Conservation (phyloP, 2,888 invertebrate species). For the Eubasilissa splendida region DNA sequence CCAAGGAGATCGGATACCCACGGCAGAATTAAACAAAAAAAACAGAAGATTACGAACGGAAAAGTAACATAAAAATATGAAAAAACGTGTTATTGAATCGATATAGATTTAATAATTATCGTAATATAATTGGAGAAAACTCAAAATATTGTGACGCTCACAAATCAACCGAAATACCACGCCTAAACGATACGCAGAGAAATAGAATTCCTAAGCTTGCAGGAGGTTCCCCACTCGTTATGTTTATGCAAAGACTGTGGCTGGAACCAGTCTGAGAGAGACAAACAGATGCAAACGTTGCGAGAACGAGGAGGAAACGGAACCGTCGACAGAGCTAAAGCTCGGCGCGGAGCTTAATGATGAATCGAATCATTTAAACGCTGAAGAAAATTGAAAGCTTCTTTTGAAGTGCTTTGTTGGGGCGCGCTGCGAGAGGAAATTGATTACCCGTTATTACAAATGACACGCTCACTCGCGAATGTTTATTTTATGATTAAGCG, state of each 20-base stretch:
- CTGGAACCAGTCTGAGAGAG: slow-evolving; percentile 3
- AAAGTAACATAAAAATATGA: no score
- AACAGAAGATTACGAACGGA: no score
- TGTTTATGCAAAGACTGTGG: slow-evolving; percentile 8
- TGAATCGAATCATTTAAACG: slow-evolving; percentile 10
- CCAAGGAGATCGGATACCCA: no score
- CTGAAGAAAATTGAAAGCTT: slow-evolving; percentile 15
- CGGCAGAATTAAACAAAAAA: no score
- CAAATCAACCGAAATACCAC: neutral
- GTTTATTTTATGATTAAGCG: no score
- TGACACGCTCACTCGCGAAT: no score
- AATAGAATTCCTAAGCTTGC: slow-evolving; percentile 10
- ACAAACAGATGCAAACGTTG: neutral
- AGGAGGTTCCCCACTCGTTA: neutral
- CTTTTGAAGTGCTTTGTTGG: neutral
- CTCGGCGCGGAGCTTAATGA: slow-evolving; percentile 15
- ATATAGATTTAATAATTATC: no score
- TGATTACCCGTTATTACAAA: neutral
- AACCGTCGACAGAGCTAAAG: slow-evolving; percentile 10
- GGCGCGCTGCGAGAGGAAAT: neutral
- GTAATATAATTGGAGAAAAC: no score
- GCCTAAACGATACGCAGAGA: neutral
- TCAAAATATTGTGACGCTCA: no score
- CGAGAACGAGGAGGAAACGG: slow-evolving; percentile 4
- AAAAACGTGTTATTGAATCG: no score